Base-by-base conservation (phyloP, 2,888 invertebrate genomes). In the Salpingus planirostris region DNA sequence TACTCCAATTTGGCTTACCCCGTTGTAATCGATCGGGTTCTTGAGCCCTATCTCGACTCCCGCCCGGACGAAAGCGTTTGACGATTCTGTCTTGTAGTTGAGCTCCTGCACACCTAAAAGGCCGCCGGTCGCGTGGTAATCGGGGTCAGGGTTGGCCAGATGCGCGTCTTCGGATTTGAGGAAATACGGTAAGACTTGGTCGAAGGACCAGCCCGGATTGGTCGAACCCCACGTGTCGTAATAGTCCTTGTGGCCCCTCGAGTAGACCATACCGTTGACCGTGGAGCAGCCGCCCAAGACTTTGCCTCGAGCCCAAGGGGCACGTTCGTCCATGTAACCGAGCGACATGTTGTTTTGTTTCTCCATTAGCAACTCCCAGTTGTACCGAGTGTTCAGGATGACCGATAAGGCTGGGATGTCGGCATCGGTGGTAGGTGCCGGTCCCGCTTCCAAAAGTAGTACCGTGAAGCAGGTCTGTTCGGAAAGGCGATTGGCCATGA, bases 401-500 rank as follows among this genome's bases (percentile, higher is more conserved):
- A 66, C 64, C 11, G 69, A 64, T 6, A 72, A 40, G 1, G 66
- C 57, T 0, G 76, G 74, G 2, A 75, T 62, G 33, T 73, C 71
- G 7, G 68, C 66, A 2, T 70, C 29, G 1, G 75, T 50, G n/a
- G 63, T 67, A 36, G 74, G 71, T n/a, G 65, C 61, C 13, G 58
- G 59, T 1, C 77, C 77, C 0, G 79, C 78, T 55, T 84, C 83
- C 5, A 84, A 49, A 1, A 84, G 60, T 3, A 84, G 63, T 0
- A 83, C 70, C 28, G 65, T 74, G 71, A 71, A 71, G 15, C 72
- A 55, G 1, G 62, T 57, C 34, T 70, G 73, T 59, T 83, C 81
- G 1, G 78, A 70, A 1, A 85, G 65, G 1, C 85, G 69, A 44
- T 79, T 74, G 0, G 84, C 83, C 4, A 85, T 50, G 0, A 76